phyloP scores from a whole-genome alignment of 2,113 vertebrate genomes.

The Toxotes jaculatrix region DNA sequence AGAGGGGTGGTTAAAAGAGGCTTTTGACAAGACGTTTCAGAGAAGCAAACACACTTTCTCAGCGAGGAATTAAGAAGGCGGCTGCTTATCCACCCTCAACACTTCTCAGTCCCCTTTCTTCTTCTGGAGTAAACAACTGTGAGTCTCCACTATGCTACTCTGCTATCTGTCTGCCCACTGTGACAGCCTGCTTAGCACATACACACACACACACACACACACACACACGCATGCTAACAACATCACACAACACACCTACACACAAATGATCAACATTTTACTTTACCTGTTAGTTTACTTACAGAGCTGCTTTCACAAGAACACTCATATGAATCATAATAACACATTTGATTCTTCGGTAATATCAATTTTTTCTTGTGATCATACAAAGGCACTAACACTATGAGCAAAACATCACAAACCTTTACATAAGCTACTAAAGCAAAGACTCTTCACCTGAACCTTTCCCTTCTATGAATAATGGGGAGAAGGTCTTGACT shows the following conservation, averaged over 20 bases:
- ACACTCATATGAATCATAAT: not conserved
- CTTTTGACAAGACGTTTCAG: slow-evolving; percentile 54
- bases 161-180: slow-evolving; percentile 49
- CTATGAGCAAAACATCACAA: not conserved
- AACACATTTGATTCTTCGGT: not conserved
- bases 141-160: slow-evolving; percentile 47
- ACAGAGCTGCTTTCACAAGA: slow-evolving; percentile 8
- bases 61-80: slow-evolving; percentile 64
- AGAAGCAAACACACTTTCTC: slow-evolving; percentile 56
- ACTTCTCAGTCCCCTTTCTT: slow-evolving; percentile 54
- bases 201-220: slow-evolving; percentile 40
- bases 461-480: not conserved
- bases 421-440: not conserved
- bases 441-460: not conserved
- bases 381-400: not conserved
- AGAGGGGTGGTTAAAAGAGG: slow-evolving; percentile 40
- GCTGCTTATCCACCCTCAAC: slow-evolving; percentile 67
- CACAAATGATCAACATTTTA: not conserved
- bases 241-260: slow-evolving; percentile 16
- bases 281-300: slow-evolving; percentile 9
- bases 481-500: not conserved
- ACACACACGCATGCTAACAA: slow-evolving; percentile 6
- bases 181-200: slow-evolving; percentile 35
- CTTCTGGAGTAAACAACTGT: slow-evolving; percentile 66
- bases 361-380: no score